Evolutionary conservation across 2,797 vertebrate genomes (phyloP).

Genomic region (Mus spretus): DNA sequence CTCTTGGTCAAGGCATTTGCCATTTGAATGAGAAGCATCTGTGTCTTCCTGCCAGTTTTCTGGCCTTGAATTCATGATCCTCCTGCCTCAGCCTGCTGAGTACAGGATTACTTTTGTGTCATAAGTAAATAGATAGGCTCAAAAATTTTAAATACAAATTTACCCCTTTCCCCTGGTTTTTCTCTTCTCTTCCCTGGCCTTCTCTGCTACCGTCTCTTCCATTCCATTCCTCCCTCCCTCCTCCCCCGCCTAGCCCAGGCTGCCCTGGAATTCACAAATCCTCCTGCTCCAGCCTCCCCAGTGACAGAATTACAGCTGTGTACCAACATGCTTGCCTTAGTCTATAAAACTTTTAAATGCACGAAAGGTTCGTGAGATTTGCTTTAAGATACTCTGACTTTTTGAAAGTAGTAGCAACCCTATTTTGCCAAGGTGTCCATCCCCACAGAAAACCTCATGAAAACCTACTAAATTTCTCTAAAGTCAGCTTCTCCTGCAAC

Average conservation of each 20-base stretch:
- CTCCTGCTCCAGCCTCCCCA: neutral
- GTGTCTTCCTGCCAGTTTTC: neutral
- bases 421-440: slow-evolving; percentile 64
- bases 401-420: slow-evolving; percentile 17
- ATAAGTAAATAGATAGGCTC: neutral
- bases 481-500: slow-evolving; percentile 60
- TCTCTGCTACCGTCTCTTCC: neutral
- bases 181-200: neutral
- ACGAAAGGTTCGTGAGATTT: slow-evolving; percentile 26
- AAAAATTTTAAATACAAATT: neutral
- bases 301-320: too few relatives aligned
- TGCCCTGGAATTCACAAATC: neutral
- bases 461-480: slow-evolving; percentile 63
- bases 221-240: neutral
- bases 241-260: neutral
- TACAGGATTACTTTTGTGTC: neutral
- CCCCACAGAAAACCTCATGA: slow-evolving; percentile 31
- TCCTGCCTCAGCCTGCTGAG: neutral
- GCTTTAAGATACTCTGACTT: slow-evolving; percentile 50
- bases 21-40: neutral
- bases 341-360: slow-evolving; percentile 39
- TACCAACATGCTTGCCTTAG: neutral
- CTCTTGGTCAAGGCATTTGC: slow-evolving; percentile 14
- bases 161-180: too few relatives aligned
- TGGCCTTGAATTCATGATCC: neutral